Conservation (phyloP, 2,797 vertebrate species). For the Carcharodon carcharias region DNA sequence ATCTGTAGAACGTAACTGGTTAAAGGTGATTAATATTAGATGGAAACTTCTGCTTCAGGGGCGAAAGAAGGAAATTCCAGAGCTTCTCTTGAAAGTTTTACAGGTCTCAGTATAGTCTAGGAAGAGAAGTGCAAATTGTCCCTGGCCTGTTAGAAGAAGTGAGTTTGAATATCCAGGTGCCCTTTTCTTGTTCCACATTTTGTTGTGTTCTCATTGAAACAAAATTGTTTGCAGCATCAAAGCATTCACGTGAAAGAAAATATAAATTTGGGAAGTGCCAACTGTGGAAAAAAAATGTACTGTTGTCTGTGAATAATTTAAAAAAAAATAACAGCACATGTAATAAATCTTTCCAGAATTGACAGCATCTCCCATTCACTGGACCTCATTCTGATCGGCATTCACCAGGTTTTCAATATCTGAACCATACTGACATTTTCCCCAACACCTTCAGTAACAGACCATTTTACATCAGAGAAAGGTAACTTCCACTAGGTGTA, state of each 20-base stretch:
- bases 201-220: background rate
- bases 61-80: background rate
- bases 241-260: background rate
- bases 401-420: background rate
- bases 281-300: background rate
- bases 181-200: background rate
- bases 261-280: background rate
- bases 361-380: background rate
- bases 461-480: background rate
- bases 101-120: background rate
- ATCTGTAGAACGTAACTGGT: background rate
- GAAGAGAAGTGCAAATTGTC: background rate
- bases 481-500: background rate
- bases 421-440: background rate
- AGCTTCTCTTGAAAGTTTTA: background rate
- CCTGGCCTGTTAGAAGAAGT: background rate
- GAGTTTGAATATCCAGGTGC: background rate
- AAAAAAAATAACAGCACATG: background rate
- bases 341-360: background rate
- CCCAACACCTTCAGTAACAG: background rate
- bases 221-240: background rate
- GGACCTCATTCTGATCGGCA: background rate
- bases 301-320: background rate
- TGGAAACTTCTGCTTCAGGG: background rate
- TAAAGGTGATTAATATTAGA: background rate